Conservation (phyloP, 1,140 invertebrate species). For the Mya arenaria region DNA sequence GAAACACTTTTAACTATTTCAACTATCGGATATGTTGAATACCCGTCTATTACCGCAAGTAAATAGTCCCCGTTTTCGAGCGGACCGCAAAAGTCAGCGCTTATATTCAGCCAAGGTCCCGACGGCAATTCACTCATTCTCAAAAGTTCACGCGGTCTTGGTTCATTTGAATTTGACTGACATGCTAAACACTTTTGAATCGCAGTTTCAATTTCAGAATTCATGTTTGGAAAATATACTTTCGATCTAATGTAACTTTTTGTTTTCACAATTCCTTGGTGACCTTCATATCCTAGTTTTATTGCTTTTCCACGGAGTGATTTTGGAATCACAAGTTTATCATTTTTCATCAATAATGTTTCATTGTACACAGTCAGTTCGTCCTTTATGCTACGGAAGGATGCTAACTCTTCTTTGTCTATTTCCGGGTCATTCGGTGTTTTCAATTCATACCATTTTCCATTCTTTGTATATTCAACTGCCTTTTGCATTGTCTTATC, state of each 20-base stretch:
- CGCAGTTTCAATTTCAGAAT: constrained; percentile 21
- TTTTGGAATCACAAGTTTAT: constrained; percentile 5
- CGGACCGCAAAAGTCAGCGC: constrained; percentile 70
- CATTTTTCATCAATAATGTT: constrained; percentile 20
- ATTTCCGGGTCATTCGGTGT: constrained; percentile 9
- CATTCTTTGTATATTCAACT: constrained; percentile 12
- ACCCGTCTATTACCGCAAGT: constrained; percentile 70
- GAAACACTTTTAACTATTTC: constrained; percentile 59
- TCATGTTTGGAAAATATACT: constrained; percentile 24
- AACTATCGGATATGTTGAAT: constrained; percentile 66
- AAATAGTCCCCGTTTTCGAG: constrained; percentile 66
- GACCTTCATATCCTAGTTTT: neutral
- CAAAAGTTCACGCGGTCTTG: constrained; percentile 60
- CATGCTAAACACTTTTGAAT: constrained; percentile 14
- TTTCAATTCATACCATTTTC: constrained; percentile 17
- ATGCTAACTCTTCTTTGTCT: constrained; percentile 3
- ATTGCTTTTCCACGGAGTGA: neutral
- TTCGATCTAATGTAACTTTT: constrained; percentile 4
- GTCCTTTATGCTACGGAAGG: neutral
- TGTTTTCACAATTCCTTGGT: neutral
- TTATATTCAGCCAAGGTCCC: constrained; percentile 51
- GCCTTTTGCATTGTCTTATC: constrained; percentile 41
- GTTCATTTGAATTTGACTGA: constrained; percentile 6
- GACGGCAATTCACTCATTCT: constrained; percentile 14
- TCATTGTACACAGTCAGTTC: constrained; percentile 3